phyloP scores from a whole-genome alignment of 2,888 invertebrate species.

The Ectemnius lituratus region DNA sequence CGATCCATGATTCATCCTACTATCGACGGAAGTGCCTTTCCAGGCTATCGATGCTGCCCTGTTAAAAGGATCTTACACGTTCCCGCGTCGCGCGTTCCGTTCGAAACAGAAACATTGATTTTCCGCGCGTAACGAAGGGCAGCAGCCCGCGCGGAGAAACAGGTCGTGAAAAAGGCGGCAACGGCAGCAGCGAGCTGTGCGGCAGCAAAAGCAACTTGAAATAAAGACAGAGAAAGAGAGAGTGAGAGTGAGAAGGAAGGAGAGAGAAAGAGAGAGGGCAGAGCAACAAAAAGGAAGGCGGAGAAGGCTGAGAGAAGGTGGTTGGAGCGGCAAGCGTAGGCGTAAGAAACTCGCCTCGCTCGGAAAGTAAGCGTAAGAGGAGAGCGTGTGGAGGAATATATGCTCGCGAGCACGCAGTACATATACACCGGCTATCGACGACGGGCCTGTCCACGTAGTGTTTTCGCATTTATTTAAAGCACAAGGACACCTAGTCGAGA shows the following conservation, averaged over 20 bases:
- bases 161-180: background rate
- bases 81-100: conserved; percentile 26
- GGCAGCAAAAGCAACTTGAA: background rate
- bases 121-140: conserved; percentile 25
- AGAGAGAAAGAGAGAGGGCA: conserved; percentile 16
- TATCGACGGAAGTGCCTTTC: conserved; percentile 39
- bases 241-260: too few species aligned
- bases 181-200: background rate
- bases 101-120: conserved; percentile 37
- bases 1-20: conserved; percentile 34
- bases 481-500: conserved; percentile 76
- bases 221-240: conserved; percentile 19
- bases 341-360: conserved; percentile 55
- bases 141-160: background rate
- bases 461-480: conserved; percentile 75
- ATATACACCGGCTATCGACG: conserved; percentile 44
- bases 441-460: conserved; percentile 56
- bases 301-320: conserved; percentile 25
- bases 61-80: too few species aligned
- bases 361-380: conserved; percentile 47
- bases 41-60: conserved; percentile 21
- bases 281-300: background rate
- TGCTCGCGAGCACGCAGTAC: too few species aligned
- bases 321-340: conserved; percentile 49
- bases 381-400: conserved; percentile 25